Percentiles rank a stretch among this genome's conserved stretches.
Evolutionary conservation across 2,797 vertebrate genomes (phyloP).

Genomic region (Paedocypris micromegethes): DNA sequence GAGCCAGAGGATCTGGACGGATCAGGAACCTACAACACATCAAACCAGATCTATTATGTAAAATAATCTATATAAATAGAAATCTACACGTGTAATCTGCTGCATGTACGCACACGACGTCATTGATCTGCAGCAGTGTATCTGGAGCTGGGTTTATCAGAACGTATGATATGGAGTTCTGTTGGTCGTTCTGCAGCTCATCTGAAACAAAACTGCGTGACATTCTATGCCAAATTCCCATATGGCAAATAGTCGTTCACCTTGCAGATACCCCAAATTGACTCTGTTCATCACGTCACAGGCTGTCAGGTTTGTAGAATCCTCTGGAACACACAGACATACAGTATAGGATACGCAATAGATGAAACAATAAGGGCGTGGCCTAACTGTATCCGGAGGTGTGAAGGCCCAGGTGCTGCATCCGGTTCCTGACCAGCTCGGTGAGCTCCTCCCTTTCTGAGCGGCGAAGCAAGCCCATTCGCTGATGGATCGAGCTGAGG

Average conservation of each 20-base stretch:
- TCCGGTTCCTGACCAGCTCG: conserved; percentile 89
- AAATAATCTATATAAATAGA: too few relatives aligned
- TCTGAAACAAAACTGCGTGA: conserved; percentile 64
- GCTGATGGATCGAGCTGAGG: conserved; percentile 80
- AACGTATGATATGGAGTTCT: conserved; percentile 92
- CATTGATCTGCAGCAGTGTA: conserved; percentile 85
- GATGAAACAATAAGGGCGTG: background rate
- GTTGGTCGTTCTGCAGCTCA: conserved; percentile 84
- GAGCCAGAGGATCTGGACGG: conserved; percentile 86
- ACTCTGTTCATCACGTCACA: conserved; percentile 98
- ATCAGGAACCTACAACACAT: conserved; percentile 77
- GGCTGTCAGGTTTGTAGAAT: conserved; percentile 92
- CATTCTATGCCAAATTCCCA: background rate
- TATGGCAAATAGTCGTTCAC: conserved; percentile 60
- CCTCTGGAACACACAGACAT: conserved; percentile 67
- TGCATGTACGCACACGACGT: conserved; percentile 78
- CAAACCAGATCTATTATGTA: background rate
- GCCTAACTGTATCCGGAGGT: conserved; percentile 84
- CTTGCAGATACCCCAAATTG: conserved; percentile 96
- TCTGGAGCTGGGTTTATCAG: conserved; percentile 90
- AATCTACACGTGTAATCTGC: background rate
- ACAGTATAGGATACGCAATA: too few relatives aligned
- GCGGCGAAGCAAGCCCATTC: conserved; percentile 75
- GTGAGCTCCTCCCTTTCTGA: conserved; percentile 91
- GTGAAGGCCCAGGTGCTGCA: conserved; percentile 91